Evolutionary conservation across 2,113 vertebrate genomes (phyloP).

Genomic region (Nothobranchius kuhntae): DNA sequence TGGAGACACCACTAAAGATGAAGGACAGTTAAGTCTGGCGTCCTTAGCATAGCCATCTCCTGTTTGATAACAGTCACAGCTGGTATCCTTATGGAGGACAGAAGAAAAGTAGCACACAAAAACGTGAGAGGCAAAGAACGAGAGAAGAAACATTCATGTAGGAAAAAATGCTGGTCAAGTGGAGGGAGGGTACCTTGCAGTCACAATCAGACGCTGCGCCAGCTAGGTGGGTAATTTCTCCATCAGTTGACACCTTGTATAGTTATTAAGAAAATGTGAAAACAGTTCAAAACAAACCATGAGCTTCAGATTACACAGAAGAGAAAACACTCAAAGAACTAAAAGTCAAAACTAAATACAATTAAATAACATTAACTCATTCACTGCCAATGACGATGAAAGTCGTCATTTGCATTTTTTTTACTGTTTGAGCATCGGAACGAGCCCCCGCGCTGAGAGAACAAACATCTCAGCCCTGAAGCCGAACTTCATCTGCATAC

Average conservation of each 20-base stretch:
- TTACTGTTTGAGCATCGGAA: no score
- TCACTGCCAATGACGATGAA: no score
- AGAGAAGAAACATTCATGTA: background rate
- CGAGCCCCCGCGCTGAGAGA: no score
- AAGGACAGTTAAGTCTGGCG: slow-evolving; percentile 90
- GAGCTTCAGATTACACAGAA: background rate
- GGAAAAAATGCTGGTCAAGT: background rate
- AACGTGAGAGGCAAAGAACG: background rate
- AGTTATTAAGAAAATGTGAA: background rate
- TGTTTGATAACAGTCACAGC: slow-evolving; percentile 96
- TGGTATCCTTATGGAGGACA: slow-evolving; percentile 85
- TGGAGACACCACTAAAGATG: slow-evolving; percentile 92
- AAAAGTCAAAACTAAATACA: no score
- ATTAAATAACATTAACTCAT: no score
- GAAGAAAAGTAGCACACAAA: background rate
- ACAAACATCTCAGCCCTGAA: no score
- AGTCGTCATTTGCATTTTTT: no score
- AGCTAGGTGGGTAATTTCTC: slow-evolving; percentile 94
- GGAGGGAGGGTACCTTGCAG: slow-evolving; percentile 82
- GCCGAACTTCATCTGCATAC: no score
- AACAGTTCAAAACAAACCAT: no score
- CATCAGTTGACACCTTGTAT: slow-evolving; percentile 90
- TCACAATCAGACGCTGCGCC: slow-evolving; percentile 93
- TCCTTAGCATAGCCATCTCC: slow-evolving; percentile 98
- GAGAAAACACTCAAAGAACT: background rate